Percentiles rank a stretch among this genome's conserved stretches.
Evolutionary conservation across 2,797 vertebrate species (phyloP).

Genomic region (Falco rusticolus): DNA sequence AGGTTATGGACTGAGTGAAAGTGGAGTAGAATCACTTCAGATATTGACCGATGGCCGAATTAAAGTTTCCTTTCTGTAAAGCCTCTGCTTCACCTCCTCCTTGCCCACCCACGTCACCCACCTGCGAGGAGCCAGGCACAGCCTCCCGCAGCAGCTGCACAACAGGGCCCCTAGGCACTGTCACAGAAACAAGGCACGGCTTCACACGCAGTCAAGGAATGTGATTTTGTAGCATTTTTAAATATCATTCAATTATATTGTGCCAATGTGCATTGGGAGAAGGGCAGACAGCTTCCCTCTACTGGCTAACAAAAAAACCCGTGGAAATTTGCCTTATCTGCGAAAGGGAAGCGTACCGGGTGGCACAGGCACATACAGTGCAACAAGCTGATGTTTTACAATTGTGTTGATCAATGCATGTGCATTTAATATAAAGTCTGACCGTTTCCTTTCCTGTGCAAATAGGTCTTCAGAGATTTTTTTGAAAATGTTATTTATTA

Average conservation of each 20-base stretch:
- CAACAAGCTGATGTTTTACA: too few relatives aligned
- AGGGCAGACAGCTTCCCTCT: neutral
- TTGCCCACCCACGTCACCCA: neutral
- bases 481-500: neutral
- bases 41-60: accelerated
- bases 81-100: neutral
- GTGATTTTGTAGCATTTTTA: neutral
- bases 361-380: accelerated
- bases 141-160: neutral
- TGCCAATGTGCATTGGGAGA: accelerated
- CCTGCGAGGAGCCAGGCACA: neutral
- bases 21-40: neutral
- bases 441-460: neutral
- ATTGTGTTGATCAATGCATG: accelerated
- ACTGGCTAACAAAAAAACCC: neutral
- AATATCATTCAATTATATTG: neutral
- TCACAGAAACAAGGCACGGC: neutral
- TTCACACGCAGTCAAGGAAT: neutral
- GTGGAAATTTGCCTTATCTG: accelerated
- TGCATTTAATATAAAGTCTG: neutral
- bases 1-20: neutral
- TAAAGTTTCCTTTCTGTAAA: neutral
- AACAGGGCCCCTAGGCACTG: neutral
- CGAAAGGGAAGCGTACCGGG: neutral
- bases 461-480: neutral